These are phyloP conservation scores for Asteroscopus sphinx DNA, from an alignment of 2,888 invertebrate species.

Conservation along the genomic window DNA sequence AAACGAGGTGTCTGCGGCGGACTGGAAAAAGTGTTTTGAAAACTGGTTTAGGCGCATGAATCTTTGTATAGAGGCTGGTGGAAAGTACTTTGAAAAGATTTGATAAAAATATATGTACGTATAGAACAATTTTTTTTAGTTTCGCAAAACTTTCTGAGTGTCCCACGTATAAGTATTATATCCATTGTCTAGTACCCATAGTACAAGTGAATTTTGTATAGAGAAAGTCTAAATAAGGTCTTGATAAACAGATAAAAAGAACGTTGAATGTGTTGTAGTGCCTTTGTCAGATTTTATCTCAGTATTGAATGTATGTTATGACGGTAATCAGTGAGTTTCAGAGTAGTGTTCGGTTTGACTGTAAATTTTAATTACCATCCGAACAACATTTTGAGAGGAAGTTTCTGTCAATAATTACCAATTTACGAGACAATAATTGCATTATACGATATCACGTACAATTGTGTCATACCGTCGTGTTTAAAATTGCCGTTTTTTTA, in stretches of 20 bases:
- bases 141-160: too few relatives aligned
- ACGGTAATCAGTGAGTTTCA: constrained; percentile 25
- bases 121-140: too few relatives aligned
- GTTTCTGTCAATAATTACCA: constrained; percentile 23
- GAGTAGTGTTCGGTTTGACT: constrained; percentile 11
- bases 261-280: constrained; percentile 10
- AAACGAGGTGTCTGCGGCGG: too few relatives aligned
- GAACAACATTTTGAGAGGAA: constrained; percentile 17
- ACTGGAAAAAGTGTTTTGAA: too few relatives aligned
- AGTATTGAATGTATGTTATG: constrained; percentile 7
- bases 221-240: not conserved
- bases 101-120: too few relatives aligned
- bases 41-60: too few relatives aligned
- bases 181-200: too few relatives aligned
- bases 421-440: constrained; percentile 10
- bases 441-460: not conserved
- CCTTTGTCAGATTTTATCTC: constrained; percentile 5
- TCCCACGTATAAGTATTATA: too few relatives aligned
- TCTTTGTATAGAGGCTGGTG: too few relatives aligned
- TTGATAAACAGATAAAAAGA: not conserved
- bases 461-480: not conserved
- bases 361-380: constrained; percentile 33
- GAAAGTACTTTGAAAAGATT: too few relatives aligned
- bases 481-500: constrained; percentile 1
- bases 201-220: constrained; percentile 14